phyloP scores from a whole-genome alignment of 2,797 vertebrate genomes.

The Lepidocolaptes lacrymiger region DNA sequence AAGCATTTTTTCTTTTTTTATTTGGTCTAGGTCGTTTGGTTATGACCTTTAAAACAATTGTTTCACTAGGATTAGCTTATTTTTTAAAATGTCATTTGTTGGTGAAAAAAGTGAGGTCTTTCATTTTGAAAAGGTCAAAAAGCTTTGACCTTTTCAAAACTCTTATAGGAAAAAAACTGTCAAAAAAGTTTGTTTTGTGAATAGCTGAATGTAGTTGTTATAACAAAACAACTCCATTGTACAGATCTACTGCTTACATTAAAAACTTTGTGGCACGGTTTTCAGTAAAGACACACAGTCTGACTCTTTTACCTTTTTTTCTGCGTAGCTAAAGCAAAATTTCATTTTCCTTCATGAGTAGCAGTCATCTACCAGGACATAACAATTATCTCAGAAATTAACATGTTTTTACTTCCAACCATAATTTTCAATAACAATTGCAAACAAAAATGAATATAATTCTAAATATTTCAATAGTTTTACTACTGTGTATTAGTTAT shows the following conservation, averaged over 20 bases:
- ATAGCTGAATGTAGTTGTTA: constrained; percentile 13
- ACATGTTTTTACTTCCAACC: neutral
- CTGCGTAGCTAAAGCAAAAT: neutral
- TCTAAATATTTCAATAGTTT: neutral
- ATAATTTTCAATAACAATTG: neutral
- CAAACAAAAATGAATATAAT: neutral
- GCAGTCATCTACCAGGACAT: neutral
- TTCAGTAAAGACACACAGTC: neutral
- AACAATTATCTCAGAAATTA: neutral
- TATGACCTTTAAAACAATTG: constrained; percentile 67
- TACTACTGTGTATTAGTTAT: fast-evolving
- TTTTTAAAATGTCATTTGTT: constrained; percentile 65
- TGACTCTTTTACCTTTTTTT: neutral
- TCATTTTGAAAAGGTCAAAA: constrained; percentile 68
- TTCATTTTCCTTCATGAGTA: neutral
- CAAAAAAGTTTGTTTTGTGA: constrained; percentile 65
- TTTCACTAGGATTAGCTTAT: constrained; percentile 63
- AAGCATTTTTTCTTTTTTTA: neutral
- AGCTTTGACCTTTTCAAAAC: constrained; percentile 65
- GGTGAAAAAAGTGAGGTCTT: constrained; percentile 63
- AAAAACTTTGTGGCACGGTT: neutral
- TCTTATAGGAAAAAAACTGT: constrained; percentile 45
- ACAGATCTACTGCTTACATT: neutral
- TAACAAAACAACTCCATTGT: constrained; percentile 9
- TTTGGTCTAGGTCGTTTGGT: constrained; percentile 52